phyloP scores from a whole-genome alignment of 2,888 invertebrate genomes.

The Abscondita cerata region DNA sequence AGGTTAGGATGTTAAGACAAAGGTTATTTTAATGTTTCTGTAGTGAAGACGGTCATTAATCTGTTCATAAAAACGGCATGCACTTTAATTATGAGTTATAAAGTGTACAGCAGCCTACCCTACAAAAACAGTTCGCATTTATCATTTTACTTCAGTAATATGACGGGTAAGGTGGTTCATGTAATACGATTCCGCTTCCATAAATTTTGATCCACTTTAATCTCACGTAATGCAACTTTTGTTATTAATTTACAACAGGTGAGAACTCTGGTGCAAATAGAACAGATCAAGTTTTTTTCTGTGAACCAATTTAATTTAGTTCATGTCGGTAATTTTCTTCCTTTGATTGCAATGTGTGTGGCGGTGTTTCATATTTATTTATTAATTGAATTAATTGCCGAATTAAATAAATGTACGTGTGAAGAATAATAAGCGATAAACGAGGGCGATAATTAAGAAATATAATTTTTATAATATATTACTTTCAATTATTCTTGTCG shows the following conservation, averaged over 20 bases:
- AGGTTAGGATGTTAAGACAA: constrained; percentile 36
- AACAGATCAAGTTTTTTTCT: neutral
- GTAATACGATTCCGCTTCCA: constrained; percentile 38
- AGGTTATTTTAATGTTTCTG: constrained; percentile 27
- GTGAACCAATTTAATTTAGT: neutral
- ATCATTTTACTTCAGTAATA: constrained; percentile 40
- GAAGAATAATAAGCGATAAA: neutral
- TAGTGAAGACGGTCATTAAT: constrained; percentile 36
- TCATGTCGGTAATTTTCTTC: constrained; percentile 8
- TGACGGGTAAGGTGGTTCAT: constrained; percentile 37
- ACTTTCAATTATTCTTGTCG: constrained; percentile 12
- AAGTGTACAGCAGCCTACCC: constrained; percentile 34
- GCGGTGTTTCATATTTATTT: neutral
- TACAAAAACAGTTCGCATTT: constrained; percentile 38
- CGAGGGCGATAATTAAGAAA: neutral
- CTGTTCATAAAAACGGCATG: constrained; percentile 36
- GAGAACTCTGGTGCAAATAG: constrained; percentile 14
- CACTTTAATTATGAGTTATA: constrained; percentile 41
- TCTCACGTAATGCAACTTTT: constrained; percentile 10
- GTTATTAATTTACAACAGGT: constrained; percentile 26
- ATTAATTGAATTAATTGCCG: neutral
- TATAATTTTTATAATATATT: constrained; percentile 3
- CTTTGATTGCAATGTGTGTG: constrained; percentile 19
- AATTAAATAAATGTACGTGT: neutral
- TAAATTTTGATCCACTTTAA: constrained; percentile 28